Evolutionary conservation across 2,888 invertebrate species (phyloP).

Genomic region (Parapristionchus giblindavisi): DNA sequence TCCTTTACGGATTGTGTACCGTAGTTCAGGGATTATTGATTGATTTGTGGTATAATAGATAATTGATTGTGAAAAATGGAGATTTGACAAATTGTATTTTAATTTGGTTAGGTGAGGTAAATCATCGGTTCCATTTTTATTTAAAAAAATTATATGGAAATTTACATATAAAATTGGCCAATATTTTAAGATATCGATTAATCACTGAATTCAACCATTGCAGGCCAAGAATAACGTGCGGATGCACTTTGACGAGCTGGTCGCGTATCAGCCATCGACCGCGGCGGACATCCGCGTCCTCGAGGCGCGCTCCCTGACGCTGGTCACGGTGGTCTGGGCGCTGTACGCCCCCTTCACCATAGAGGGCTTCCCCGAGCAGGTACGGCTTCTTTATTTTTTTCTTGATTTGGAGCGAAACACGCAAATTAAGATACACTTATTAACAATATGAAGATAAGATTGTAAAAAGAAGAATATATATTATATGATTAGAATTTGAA

Average conservation of each 20-base stretch:
- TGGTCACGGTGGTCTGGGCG: constrained; percentile 63
- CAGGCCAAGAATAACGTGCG: constrained; percentile 30
- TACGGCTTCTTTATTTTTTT: too few relatives aligned
- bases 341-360: constrained; percentile 60
- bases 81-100: not conserved
- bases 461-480: too few relatives aligned
- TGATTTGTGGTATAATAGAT: not conserved
- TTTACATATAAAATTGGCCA: not conserved
- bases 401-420: too few relatives aligned
- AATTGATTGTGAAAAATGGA: too few relatives aligned
- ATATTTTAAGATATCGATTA: not conserved
- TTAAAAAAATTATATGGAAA: not conserved
- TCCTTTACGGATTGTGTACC: not conserved
- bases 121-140: not conserved
- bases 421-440: too few relatives aligned
- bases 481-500: too few relatives aligned
- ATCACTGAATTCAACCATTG: not conserved
- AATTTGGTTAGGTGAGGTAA: not conserved
- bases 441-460: too few relatives aligned
- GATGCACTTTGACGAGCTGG: constrained; percentile 34
- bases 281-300: constrained; percentile 49
- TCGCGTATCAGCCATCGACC: not conserved
- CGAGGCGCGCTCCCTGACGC: constrained; percentile 61
- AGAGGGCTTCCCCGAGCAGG: constrained; percentile 50
- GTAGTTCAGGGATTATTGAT: not conserved